Evolutionary conservation across 2,888 invertebrate genomes (phyloP), one percentile per base, ranked within the genome.

Genomic region (Gastracanthus pulcherrimus): DNA sequence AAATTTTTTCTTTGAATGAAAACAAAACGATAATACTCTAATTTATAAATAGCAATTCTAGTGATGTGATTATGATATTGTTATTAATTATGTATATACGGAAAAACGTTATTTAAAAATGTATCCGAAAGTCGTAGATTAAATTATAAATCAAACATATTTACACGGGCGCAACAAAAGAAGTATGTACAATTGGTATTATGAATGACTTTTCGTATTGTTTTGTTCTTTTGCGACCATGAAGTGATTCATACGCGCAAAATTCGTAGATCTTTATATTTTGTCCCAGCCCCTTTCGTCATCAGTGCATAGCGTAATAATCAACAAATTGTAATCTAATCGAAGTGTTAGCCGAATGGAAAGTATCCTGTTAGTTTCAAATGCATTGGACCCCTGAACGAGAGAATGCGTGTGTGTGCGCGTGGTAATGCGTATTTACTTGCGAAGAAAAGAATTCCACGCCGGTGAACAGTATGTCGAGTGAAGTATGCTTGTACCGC

Each of bases 11-110:
- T 26, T 36, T 19, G 6, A 34, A 36, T 3, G 2, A 48, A 41
- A 45, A 2, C n/a, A n/a, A 69, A 69, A 69, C 29, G 48, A 48
- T 71, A 71, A 71, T 71, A 58, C 71, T 71, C 71, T 23, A 67
- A 45, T 41, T 45, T 45, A n/a, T 23, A 26, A 38, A 38, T 71
- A 55, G 23, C 36, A 16, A 26, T 71, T 23, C 38, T 23, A 71
- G 9, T 29, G 7, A 69, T 51, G 69, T 55, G n/a, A 38, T 58
- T 55, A 31, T n/a, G 45, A 45, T 38, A 38, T 38, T 71, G 31
- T 38, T 74, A 74, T 62, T 31, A 31, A 38, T 31, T 51, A 71
- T 55, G 26, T 64, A 36, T 16, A 62, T 48, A 16, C 48, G 19
- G 29, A 6, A 72, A 58, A 55, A 41, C 16, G n/a, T 51, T 38